Evolutionary conservation across 2,113 vertebrate genomes (phyloP), one percentile per base, ranked within the genome.

Genomic region (Tetrax tetrax): DNA sequence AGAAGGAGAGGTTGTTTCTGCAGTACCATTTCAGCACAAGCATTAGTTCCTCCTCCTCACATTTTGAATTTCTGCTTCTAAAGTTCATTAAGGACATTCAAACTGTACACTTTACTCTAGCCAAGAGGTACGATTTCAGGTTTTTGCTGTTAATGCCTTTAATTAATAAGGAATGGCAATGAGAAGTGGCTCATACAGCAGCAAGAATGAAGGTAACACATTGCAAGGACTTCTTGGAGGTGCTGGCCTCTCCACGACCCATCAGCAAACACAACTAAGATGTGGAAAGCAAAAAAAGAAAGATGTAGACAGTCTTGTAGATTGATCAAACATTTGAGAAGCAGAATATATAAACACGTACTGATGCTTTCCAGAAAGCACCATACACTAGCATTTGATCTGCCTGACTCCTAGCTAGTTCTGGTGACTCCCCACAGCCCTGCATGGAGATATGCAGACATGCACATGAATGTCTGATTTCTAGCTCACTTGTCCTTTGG

Each of bases 211-310:
- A 50, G 65, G 51, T n/a, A 35, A 11, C 41, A 6, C 5, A 15
- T 43, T 15, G 5, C 57, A 84, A 64, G 57, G 57, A 43, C 70
- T 79, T 29, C 27, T 59, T 25, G 56, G 43, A 70, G 25, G 38
- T 1, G 4, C 13, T 12, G 2, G 11, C 28, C 47, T 25, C 57
- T 76, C 41, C 48, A 5, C 0, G 1, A 14, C 33, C 64, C 25
- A 9, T 2, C 70, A 38, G 53, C 0, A 1, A 76, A 35, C 41
- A 61, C 2, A 6, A 61, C 3, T 14, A 31, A 69, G 23, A 24
- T 2, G 27, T 11, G 29, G 50, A 51, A 65, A 65, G 19, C 14
- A 31, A 35, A 57, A 22, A 28, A 27, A n/a, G 14, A 56, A 63
- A 54, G 5, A 5, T 9, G 4, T 9, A 37, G 45, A 17, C 9